Evolutionary conservation across 2,113 vertebrate species (phyloP).

Genomic region (Polyodon spathula): DNA sequence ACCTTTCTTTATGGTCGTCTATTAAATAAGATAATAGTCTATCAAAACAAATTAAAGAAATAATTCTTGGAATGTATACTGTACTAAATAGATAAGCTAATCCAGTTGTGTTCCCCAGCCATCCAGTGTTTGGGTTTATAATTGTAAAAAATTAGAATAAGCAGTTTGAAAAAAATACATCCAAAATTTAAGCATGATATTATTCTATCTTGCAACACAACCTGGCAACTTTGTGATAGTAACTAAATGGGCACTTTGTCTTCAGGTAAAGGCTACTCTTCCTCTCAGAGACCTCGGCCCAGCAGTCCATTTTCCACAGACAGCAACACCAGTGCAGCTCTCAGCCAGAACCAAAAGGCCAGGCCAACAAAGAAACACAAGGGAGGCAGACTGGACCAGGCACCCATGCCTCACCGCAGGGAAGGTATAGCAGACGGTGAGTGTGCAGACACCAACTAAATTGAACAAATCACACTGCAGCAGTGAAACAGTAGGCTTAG

Average conservation of each 20-base stretch:
- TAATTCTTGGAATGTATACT: no score
- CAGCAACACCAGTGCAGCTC: conserved; percentile 73
- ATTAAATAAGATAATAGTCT: background rate
- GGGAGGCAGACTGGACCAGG: conserved; percentile 66
- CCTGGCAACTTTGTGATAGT: no score
- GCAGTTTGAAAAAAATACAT: no score
- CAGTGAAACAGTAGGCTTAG: no score
- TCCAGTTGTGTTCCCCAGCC: no score
- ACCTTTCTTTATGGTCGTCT: background rate
- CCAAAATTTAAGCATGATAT: no score
- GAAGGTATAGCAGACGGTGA: conserved; percentile 84
- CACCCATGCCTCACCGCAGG: conserved; percentile 74
- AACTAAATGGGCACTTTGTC: conserved; percentile 10
- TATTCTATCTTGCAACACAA: no score
- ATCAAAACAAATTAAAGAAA: background rate
- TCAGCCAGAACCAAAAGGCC: conserved; percentile 80
- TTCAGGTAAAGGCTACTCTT: conserved; percentile 78
- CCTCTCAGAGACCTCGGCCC: conserved; percentile 76
- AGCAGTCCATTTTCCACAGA: conserved; percentile 93
- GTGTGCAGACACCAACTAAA: conserved; percentile 26
- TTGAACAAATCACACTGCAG: no score
- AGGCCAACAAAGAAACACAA: conserved; percentile 86
- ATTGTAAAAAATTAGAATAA: no score
- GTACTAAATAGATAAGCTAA: no score
- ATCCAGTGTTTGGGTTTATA: no score